Evolutionary conservation across 64 coral and sea anemone genomes (phyloP), one percentile per base, ranked within the genome.

Genomic region (Stichodactyla mertensii): DNA sequence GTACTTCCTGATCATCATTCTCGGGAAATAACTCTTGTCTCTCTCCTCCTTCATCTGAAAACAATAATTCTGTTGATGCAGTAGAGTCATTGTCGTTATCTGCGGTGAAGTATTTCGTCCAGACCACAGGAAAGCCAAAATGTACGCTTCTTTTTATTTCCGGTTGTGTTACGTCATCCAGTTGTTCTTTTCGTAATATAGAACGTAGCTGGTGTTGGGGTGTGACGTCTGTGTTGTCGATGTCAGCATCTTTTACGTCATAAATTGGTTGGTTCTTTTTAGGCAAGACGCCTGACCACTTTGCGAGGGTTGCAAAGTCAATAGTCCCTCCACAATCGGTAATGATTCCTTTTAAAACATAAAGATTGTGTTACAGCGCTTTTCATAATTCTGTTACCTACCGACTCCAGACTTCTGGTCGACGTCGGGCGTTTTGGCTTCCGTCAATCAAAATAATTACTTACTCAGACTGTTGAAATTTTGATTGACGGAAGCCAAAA

Each of bases 11-110:
- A 58, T 85, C 83, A 59, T 85, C 52, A 55, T 13, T 55, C 55
- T 82, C 27, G 15, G 14, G 16, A 8, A 36, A 12, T 51, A 8
- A 4, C 19, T 61, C 83, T n/a, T 82, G 51, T 11, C 0, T 20
- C 0, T 45, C 83, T 14, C 15, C 54, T 58, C 61, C 83, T 61
- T 85, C 83, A 64, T 85, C 83, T 61, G 83, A 85, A 28, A 85
- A 85, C 56, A 85, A 55, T 61, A 85, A 64, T 36, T 85, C 83
- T 16, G 83, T 85, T 54, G 83, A 85, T 61, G 83, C 23, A 61
- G 83, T 85, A 5, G 83, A 85, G 45, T 85, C 83, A 14, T 23
- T 18, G 83, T 85, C 83, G 8, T 85, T 57, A 61, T 57, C 60
- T 55, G 31, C 5, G 15, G 60, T 61, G 60, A 58, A 85, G 55